Conservation (phyloP, 1,140 invertebrate genomes). For the Oryzaephilus surinamensis region DNA sequence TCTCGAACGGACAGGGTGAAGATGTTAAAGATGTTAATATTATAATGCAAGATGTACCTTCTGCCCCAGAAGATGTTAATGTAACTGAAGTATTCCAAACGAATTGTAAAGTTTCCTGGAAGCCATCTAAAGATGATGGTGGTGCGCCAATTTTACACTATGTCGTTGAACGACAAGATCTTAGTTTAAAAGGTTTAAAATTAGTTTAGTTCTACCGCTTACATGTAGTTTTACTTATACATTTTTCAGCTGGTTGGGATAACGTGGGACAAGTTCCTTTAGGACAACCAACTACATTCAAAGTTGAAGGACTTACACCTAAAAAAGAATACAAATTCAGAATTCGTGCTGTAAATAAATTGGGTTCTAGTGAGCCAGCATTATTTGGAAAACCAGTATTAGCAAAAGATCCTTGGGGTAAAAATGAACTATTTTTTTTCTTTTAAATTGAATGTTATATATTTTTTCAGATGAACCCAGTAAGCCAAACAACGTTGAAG, state of each 20-base stretch:
- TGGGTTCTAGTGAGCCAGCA: constrained; percentile 79
- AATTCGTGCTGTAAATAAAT: constrained; percentile 87
- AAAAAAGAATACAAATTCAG: constrained; percentile 93
- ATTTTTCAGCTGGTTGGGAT: constrained; percentile 72
- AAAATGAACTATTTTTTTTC: constrained; percentile 23
- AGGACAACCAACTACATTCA: constrained; percentile 58
- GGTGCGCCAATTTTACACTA: constrained; percentile 85
- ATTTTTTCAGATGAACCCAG: constrained; percentile 70
- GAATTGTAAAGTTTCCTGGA: constrained; percentile 86
- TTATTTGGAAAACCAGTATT: constrained; percentile 74
- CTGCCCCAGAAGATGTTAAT: constrained; percentile 76
- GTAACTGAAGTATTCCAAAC: constrained; percentile 87
- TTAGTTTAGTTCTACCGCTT: no score
- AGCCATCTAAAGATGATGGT: constrained; percentile 86
- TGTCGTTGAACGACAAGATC: constrained; percentile 88
- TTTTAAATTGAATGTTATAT: constrained; percentile 14
- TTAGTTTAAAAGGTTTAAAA: constrained; percentile 74
- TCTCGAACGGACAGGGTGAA: constrained; percentile 80
- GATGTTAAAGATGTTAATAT: constrained; percentile 73
- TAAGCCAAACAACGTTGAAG: constrained; percentile 80
- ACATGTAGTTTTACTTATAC: constrained; percentile 7
- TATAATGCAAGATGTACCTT: constrained; percentile 84
- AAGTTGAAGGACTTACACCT: constrained; percentile 75
- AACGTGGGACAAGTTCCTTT: constrained; percentile 62
- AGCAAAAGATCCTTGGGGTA: constrained; percentile 97